Evolutionary conservation across 2,113 vertebrate genomes (phyloP).

Genomic region (Microtus pennsylvanicus): DNA sequence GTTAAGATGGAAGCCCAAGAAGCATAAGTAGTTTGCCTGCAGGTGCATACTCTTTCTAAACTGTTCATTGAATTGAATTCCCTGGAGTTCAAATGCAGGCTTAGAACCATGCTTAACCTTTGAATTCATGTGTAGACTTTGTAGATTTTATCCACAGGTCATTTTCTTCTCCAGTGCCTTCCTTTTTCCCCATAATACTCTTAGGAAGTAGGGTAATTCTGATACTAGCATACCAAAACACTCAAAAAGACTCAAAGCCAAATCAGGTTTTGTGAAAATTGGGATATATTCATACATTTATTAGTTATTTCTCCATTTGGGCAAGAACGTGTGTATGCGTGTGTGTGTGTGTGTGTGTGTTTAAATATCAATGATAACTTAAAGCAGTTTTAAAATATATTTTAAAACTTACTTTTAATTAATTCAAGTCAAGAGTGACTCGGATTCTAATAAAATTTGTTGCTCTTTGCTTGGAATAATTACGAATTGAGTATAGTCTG

Average conservation of each 20-base stretch:
- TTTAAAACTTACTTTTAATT: background rate
- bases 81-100: conserved; percentile 2
- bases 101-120: background rate
- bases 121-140: background rate
- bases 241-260: background rate
- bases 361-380: background rate
- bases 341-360: background rate
- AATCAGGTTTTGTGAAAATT: background rate
- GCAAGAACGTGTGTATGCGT: background rate
- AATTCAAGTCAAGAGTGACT: conserved; percentile 28
- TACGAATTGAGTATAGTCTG: background rate
- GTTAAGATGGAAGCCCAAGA: background rate
- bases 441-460: conserved; percentile 7
- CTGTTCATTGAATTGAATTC: background rate
- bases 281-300: background rate
- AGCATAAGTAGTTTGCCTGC: background rate
- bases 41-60: background rate
- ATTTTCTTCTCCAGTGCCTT: background rate
- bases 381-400: conserved; percentile 21
- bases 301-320: background rate
- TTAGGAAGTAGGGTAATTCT: conserved; percentile 33
- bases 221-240: background rate
- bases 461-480: conserved; percentile 1
- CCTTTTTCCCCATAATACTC: background rate
- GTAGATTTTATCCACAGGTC: background rate